Percentiles rank a stretch among this genome's conserved stretches.
phyloP scores from a whole-genome alignment of 2,888 invertebrate genomes.

The Coremacera marginata region DNA sequence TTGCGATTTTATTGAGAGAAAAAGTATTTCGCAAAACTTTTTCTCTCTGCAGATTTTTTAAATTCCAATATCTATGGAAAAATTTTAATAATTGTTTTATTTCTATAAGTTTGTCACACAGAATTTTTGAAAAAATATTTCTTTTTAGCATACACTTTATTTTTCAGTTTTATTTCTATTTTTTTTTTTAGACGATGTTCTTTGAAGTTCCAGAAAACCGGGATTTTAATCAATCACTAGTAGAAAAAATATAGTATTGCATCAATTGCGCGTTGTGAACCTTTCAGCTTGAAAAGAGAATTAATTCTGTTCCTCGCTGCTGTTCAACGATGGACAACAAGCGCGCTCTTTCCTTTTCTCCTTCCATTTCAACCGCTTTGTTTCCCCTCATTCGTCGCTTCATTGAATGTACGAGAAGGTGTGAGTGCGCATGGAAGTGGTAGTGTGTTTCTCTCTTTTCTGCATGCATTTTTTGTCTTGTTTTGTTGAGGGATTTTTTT shows the following conservation, averaged over 20 bases:
- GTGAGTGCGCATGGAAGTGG: neutral
- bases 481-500: neutral
- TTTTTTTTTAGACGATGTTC: neutral
- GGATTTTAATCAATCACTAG: neutral
- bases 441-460: neutral
- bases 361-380: conserved; percentile 1
- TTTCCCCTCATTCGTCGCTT: neutral
- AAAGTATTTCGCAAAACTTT: conserved; percentile 33
- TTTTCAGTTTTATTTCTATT: neutral
- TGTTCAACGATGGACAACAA: neutral
- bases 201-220: neutral
- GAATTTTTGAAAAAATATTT: neutral
- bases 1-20: conserved; percentile 17
- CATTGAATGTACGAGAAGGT: neutral
- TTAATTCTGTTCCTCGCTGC: conserved; percentile 11
- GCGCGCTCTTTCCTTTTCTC: conserved; percentile 5
- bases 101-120: neutral
- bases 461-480: neutral
- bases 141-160: neutral
- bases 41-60: conserved; percentile 12
- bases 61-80: neutral
- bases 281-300: conserved; percentile 25
- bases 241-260: neutral
- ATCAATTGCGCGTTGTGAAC: neutral
- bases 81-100: neutral